A percentile compares a stretch with the other conserved stretches of the same genome.
Conservation (phyloP, 2,888 invertebrate genomes). For the Eudasyphora cyanicolor region DNA sequence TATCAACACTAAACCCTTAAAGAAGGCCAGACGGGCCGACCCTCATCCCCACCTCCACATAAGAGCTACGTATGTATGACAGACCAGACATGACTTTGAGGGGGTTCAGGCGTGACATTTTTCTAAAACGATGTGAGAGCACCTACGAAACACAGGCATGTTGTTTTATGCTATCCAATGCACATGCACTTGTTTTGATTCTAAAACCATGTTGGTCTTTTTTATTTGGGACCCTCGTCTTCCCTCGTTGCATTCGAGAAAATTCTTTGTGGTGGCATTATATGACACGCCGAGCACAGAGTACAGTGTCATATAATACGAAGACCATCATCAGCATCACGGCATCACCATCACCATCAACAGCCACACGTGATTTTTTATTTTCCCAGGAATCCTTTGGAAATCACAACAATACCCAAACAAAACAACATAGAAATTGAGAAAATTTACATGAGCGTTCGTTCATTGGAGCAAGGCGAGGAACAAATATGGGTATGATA, state of each 20-base stretch:
- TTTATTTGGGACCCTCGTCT: not conserved
- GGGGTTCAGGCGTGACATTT: conserved; percentile 60
- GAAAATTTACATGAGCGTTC: conserved; percentile 7
- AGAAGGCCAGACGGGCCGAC: not conserved
- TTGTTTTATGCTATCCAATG: no score
- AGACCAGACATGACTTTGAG: conserved; percentile 2
- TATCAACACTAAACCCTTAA: conserved; percentile 12
- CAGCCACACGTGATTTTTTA: conserved; percentile 55
- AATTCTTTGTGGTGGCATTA: conserved; percentile 61
- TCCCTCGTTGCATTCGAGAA: not conserved
- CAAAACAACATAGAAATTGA: not conserved
- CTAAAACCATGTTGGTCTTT: conserved; percentile 52
- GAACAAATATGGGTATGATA: conserved; percentile 1
- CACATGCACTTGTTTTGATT: conserved; percentile 58
- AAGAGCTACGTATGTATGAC: not conserved
- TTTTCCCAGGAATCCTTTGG: conserved; percentile 49
- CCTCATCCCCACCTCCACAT: not conserved
- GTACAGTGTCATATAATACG: conserved; percentile 41
- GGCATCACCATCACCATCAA: conserved; percentile 32
- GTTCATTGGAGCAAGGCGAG: conserved; percentile 14
- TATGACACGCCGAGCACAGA: no score
- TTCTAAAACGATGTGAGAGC: conserved; percentile 36
- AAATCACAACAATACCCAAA: conserved; percentile 36
- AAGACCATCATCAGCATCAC: not conserved
- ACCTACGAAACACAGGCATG: conserved; percentile 28